These are phyloP conservation scores for Dusona sp. DNA, from an alignment of 2,888 invertebrate genomes.

Conservation along the genomic window DNA sequence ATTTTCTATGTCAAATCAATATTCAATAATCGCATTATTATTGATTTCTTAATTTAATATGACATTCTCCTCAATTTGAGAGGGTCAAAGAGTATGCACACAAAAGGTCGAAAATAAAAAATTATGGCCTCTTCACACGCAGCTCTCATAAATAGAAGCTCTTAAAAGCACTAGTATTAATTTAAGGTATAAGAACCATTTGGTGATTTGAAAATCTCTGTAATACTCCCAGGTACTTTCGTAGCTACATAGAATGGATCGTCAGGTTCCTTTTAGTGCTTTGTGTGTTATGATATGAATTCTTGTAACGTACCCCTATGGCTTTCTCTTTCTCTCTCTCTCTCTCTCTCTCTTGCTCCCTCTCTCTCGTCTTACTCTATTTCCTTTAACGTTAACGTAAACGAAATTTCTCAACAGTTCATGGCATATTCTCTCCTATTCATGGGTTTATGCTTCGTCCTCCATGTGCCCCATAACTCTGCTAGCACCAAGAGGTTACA, in stretches of 20 bases:
- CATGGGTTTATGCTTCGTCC: conserved; percentile 16
- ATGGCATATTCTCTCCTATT: conserved; percentile 1
- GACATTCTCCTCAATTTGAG: not conserved
- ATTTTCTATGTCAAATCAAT: not conserved
- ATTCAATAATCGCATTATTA: not conserved
- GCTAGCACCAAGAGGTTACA: not conserved
- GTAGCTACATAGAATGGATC: not conserved
- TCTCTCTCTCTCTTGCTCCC: not conserved
- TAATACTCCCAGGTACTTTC: not conserved
- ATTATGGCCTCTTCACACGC: not conserved
- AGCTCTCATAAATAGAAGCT: not conserved
- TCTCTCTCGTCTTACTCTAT: not conserved
- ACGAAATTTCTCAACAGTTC: not conserved
- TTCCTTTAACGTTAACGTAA: not conserved
- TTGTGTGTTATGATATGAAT: not conserved
- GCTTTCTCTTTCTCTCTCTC: not conserved
- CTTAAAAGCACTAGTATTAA: conserved; percentile 1
- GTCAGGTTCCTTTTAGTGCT: not conserved
- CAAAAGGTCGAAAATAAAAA: not conserved
- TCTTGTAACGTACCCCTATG: not conserved
- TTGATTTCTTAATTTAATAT: not conserved
- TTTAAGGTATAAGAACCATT: conserved; percentile 1
- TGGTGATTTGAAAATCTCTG: not conserved
- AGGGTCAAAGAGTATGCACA: no score
- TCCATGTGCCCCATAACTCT: conserved; percentile 8